Percentiles rank a stretch among this genome's conserved stretches.
phyloP scores from a whole-genome alignment of 2,797 vertebrate genomes.

The Bradypus variegatus region DNA sequence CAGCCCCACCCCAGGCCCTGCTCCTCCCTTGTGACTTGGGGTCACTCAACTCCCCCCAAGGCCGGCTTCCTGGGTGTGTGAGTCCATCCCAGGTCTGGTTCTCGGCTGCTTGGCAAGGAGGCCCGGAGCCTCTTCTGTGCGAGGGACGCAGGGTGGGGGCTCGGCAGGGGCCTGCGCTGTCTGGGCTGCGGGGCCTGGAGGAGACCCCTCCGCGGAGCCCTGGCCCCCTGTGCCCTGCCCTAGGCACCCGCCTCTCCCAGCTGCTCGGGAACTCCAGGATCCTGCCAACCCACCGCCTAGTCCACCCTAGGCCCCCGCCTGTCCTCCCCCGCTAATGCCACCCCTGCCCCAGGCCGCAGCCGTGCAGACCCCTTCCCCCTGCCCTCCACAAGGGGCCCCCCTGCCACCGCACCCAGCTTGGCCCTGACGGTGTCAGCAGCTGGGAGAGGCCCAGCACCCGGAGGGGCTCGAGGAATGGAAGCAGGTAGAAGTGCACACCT shows the following conservation, averaged over 20 bases:
- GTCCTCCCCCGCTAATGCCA: background rate
- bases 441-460: background rate
- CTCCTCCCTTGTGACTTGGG: background rate
- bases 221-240: background rate
- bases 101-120: background rate
- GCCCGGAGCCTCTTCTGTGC: background rate
- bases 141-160: no score
- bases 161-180: no score
- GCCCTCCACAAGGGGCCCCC: background rate
- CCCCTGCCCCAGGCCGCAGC: background rate
- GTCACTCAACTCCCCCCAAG: no score
- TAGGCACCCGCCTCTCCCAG: background rate
- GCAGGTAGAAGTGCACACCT: background rate
- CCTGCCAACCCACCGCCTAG: no score
- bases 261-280: background rate
- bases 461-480: background rate
- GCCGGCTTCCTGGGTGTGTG: no score
- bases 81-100: background rate
- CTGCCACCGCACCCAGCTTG: background rate
- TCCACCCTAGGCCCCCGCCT: no score
- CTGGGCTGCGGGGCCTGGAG: background rate
- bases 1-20: background rate
- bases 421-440: background rate
- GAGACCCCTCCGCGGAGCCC: no score
- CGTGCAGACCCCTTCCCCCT: background rate